A percentile compares a stretch with the other conserved stretches of the same genome.
phyloP scores from a whole-genome alignment of 2,113 vertebrate species.

The Colius striatus region DNA sequence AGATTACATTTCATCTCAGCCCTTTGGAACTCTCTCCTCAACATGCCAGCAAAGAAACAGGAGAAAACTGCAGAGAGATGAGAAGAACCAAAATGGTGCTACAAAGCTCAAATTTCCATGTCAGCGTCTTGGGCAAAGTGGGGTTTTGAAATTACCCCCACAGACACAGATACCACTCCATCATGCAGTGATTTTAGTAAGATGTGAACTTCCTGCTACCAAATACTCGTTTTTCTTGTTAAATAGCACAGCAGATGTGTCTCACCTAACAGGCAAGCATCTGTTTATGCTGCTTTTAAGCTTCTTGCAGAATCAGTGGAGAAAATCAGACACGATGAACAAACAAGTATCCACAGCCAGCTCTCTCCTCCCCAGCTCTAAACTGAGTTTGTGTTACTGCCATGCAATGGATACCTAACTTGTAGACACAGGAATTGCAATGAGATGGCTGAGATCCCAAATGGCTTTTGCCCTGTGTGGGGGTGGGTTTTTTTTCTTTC shows the following conservation, averaged over 20 bases:
- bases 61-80: background rate
- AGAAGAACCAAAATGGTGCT: background rate
- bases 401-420: background rate
- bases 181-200: background rate
- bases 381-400: background rate
- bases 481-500: too few species aligned
- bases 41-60: background rate
- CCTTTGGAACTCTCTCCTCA: background rate
- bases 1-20: constrained; percentile 7
- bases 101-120: background rate
- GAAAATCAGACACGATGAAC: background rate
- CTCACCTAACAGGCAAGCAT: background rate
- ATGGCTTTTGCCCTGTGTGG: background rate
- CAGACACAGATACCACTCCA: background rate
- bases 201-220: background rate
- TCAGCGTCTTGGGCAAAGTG: background rate
- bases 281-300: background rate
- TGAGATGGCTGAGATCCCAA: background rate
- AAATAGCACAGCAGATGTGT: background rate
- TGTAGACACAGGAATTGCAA: background rate
- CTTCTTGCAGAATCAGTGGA: background rate
- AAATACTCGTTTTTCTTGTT: constrained; percentile 40
- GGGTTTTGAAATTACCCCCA: background rate
- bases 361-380: background rate
- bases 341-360: background rate